Evolutionary conservation across 2,797 vertebrate genomes (phyloP).

Genomic region (Trachurus trachurus): DNA sequence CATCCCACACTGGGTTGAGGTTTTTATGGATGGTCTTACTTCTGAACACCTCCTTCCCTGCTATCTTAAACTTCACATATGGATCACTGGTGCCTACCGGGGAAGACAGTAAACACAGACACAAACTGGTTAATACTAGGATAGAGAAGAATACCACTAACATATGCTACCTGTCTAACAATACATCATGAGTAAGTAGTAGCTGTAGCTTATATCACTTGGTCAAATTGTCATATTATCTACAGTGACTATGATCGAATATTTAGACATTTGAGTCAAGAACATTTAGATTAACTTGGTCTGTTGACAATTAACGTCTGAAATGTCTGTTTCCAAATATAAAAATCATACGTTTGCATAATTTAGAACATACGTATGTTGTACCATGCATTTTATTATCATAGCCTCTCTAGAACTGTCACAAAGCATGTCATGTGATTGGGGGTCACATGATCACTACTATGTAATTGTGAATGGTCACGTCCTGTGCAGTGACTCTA

Average conservation of each 20-base stretch:
- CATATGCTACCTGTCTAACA: neutral
- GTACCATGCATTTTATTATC: neutral
- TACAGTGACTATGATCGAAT: neutral
- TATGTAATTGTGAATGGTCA: neutral
- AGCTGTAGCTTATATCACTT: neutral
- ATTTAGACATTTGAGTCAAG: neutral
- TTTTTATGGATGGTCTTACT: slow-evolving; percentile 97
- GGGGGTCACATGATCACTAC: slow-evolving; percentile 26
- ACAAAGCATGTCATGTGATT: slow-evolving; percentile 2
- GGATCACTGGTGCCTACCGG: slow-evolving; percentile 93
- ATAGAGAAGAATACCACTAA: neutral
- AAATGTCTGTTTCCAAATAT: neutral
- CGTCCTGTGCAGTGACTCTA: fast-evolving
- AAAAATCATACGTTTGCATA: neutral
- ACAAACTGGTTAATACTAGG: neutral
- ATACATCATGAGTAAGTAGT: neutral
- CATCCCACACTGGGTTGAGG: slow-evolving; percentile 97
- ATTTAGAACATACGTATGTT: neutral
- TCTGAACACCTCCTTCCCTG: slow-evolving; percentile 95
- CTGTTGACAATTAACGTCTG: neutral
- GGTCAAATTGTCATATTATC: neutral
- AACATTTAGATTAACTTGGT: neutral
- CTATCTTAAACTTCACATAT: slow-evolving; percentile 97
- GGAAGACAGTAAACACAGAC: slow-evolving; percentile 21
- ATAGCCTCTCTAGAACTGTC: neutral